These are phyloP conservation scores for Leptothorax acervorum DNA, from an alignment of 2,888 invertebrate genomes.

Conservation along the genomic window DNA sequence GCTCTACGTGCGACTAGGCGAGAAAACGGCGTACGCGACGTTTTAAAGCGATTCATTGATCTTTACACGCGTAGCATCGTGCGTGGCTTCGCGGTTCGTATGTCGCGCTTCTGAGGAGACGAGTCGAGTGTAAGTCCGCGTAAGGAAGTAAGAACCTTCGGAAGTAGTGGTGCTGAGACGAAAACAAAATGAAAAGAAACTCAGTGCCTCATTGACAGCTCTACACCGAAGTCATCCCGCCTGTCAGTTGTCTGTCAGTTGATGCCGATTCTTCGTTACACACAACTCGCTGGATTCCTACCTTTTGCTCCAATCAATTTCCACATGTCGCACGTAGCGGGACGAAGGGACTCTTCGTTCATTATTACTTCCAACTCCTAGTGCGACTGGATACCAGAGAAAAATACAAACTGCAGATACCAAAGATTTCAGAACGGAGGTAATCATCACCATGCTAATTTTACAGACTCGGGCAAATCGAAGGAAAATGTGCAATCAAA, in stretches of 20 bases:
- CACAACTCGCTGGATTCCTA: slow-evolving; percentile 35
- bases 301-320: not conserved
- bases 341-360: not conserved
- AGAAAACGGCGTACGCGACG: not conserved
- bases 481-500: slow-evolving; percentile 40
- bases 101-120: slow-evolving; percentile 42
- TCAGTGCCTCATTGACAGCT: slow-evolving; percentile 61
- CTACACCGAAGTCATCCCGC: slow-evolving; percentile 45
- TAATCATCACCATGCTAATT: slow-evolving; percentile 1
- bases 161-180: slow-evolving; percentile 36
- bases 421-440: slow-evolving; percentile 17
- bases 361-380: not conserved
- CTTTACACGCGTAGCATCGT: slow-evolving; percentile 33
- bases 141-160: slow-evolving; percentile 6
- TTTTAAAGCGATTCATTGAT: slow-evolving; percentile 6
- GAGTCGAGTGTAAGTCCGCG: slow-evolving; percentile 16
- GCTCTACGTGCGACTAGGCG: not conserved
- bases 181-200: slow-evolving; percentile 57
- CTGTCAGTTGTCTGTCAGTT: slow-evolving; percentile 41
- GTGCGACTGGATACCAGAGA: not conserved
- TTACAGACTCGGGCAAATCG: not conserved
- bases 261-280: slow-evolving; percentile 57
- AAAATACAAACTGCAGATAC: slow-evolving; percentile 5
- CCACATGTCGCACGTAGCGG: slow-evolving; percentile 3
- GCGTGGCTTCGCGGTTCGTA: slow-evolving; percentile 34